These are phyloP conservation scores for Drosophila cognata DNA, from an alignment of 2,888 invertebrate genomes.

Conservation along the genomic window DNA sequence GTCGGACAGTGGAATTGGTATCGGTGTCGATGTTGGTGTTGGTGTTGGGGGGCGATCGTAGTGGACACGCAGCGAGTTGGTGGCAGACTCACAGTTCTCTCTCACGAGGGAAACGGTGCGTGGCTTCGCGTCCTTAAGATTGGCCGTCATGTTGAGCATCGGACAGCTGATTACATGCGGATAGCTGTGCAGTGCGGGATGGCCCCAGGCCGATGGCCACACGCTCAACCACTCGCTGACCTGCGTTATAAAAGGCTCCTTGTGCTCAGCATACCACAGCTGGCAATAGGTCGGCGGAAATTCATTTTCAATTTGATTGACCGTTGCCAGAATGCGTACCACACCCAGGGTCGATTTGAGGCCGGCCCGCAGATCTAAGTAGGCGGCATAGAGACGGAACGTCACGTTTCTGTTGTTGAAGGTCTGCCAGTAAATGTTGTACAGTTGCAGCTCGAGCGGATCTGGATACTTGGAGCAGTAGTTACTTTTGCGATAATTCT, in stretches of 20 bases:
- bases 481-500: constrained; percentile 25
- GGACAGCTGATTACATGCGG: constrained; percentile 95
- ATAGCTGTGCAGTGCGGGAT: constrained; percentile 93
- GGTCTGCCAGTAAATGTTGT: constrained; percentile 97
- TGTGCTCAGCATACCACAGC: constrained; percentile 93
- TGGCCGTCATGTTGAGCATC: constrained; percentile 87
- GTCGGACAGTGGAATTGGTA: not conserved
- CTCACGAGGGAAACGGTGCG: constrained; percentile 61
- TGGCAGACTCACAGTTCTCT: constrained; percentile 45
- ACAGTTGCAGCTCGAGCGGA: constrained; percentile 94
- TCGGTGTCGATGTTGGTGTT: not conserved
- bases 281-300: constrained; percentile 89
- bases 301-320: constrained; percentile 91
- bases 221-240: constrained; percentile 88
- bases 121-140: not conserved
- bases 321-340: constrained; percentile 93
- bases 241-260: constrained; percentile 90
- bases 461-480: constrained; percentile 93
- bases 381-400: constrained; percentile 95
- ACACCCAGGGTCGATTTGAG: constrained; percentile 89
- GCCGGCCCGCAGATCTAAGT: constrained; percentile 91
- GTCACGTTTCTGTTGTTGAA: constrained; percentile 91
- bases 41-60: constrained; percentile 10
- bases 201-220: constrained; percentile 96
- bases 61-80: constrained; percentile 80